phyloP scores from a whole-genome alignment of 2,888 invertebrate genomes.

The Spilosoma lubricipeda region DNA sequence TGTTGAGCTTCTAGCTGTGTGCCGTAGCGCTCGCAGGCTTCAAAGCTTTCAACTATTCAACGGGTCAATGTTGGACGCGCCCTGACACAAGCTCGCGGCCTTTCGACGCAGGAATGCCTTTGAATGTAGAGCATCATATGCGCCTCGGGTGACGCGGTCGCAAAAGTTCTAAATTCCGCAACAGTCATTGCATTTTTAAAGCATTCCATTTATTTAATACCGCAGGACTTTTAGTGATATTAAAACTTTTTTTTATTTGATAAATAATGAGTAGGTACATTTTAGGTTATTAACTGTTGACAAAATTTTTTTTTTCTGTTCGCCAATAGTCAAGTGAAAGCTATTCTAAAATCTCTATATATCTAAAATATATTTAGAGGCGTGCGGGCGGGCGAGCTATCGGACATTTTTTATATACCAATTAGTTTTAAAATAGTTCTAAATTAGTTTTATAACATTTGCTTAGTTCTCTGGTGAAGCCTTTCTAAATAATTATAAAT shows the following conservation, averaged over 20 bases:
- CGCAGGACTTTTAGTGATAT: conserved; percentile 12
- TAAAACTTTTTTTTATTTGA: conserved; percentile 17
- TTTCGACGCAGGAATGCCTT: conserved; percentile 43
- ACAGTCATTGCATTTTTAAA: conserved; percentile 15
- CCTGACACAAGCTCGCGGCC: conserved; percentile 34
- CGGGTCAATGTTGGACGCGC: conserved; percentile 38
- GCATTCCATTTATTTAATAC: conserved; percentile 17
- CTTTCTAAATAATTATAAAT: no score
- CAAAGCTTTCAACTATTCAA: conserved; percentile 39
- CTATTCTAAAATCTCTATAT: no score
- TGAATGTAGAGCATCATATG: conserved; percentile 27
- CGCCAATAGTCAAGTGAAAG: no score
- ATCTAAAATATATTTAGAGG: no score
- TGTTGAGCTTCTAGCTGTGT: conserved; percentile 22
- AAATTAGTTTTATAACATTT: no score
- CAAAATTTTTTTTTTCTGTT: no score
- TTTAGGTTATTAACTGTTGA: no score
- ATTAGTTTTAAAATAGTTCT: no score
- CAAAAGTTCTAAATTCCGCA: conserved; percentile 30
- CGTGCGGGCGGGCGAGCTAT: no score
- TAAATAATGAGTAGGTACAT: no score
- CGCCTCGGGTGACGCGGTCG: conserved; percentile 21
- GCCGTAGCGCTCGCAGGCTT: conserved; percentile 15
- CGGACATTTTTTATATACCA: no score
- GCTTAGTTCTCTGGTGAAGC: no score